Percentiles rank a stretch among this genome's conserved stretches.
Evolutionary conservation across 2,113 vertebrate species (phyloP).

Genomic region (Melanerpes aurifrons): DNA sequence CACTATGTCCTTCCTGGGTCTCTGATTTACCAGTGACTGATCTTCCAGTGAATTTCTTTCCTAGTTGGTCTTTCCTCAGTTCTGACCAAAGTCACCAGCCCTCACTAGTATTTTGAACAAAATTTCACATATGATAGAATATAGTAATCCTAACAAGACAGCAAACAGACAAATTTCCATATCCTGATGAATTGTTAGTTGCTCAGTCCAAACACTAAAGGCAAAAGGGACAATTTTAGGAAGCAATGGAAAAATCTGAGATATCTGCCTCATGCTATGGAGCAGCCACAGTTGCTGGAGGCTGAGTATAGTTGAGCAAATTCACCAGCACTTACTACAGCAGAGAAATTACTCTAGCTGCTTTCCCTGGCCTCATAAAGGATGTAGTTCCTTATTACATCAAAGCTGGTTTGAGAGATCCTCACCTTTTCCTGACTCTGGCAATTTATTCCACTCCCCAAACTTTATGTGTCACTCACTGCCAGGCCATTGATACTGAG

Average conservation of each 20-base stretch:
- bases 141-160: background rate
- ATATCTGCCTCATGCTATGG: accelerated
- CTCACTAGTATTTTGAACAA: background rate
- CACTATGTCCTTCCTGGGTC: accelerated
- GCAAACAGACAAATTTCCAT: background rate
- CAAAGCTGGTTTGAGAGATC: background rate
- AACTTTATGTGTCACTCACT: background rate
- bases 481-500: accelerated
- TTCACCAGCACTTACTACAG: background rate
- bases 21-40: background rate
- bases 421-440: background rate
- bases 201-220: background rate
- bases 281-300: background rate
- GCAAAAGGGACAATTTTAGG: background rate
- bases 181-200: background rate
- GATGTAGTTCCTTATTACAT: background rate
- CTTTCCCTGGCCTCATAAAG: background rate
- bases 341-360: background rate
- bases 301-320: background rate
- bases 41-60: background rate
- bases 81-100: background rate
- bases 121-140: background rate
- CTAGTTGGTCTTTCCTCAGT: background rate
- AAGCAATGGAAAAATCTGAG: background rate
- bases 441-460: background rate